phyloP scores from a whole-genome alignment of 35 echinoderm and acorn worm species.

The Eucidaris tribuloides region DNA sequence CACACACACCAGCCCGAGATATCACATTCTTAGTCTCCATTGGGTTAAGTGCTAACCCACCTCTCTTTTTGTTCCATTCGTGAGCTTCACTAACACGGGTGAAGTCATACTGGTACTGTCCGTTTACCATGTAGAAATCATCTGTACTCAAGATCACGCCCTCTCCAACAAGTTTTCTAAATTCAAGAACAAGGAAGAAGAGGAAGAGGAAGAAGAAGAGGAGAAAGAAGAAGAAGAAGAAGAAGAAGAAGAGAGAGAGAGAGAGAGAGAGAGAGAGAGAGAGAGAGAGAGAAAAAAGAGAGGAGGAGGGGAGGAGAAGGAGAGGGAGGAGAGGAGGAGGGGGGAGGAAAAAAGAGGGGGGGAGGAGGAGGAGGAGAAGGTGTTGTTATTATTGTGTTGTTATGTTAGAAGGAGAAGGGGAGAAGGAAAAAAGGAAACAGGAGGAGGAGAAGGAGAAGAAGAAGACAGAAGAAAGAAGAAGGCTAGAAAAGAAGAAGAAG shows the following conservation, averaged over 20 bases:
- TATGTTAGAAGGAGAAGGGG: neutral
- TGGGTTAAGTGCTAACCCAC: constrained; percentile 7
- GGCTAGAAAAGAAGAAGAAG: neutral
- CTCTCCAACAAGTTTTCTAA: constrained; percentile 20
- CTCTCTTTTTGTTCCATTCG: constrained; percentile 64
- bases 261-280: neutral
- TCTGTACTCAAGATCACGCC: constrained; percentile 78
- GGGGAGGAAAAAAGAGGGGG: neutral
- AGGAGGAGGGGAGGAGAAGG: neutral
- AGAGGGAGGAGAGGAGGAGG: neutral
- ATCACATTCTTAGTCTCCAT: too few relatives aligned
- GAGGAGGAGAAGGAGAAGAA: neutral
- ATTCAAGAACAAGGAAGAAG: too few relatives aligned
- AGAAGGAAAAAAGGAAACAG: neutral
- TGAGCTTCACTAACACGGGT: constrained; percentile 54
- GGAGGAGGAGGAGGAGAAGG: neutral
- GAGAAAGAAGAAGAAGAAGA: neutral
- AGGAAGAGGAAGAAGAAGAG: too few relatives aligned
- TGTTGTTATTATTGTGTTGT: neutral
- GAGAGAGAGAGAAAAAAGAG: neutral
- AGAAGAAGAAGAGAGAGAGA: neutral
- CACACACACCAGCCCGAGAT: too few relatives aligned
- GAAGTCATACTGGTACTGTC: constrained; percentile 49
- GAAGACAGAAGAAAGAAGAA: neutral
- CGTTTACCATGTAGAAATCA: constrained; percentile 60